These are phyloP conservation scores for Cardiocondyla obscurior DNA, from an alignment of 1,140 invertebrate genomes.

Conservation along the genomic window DNA sequence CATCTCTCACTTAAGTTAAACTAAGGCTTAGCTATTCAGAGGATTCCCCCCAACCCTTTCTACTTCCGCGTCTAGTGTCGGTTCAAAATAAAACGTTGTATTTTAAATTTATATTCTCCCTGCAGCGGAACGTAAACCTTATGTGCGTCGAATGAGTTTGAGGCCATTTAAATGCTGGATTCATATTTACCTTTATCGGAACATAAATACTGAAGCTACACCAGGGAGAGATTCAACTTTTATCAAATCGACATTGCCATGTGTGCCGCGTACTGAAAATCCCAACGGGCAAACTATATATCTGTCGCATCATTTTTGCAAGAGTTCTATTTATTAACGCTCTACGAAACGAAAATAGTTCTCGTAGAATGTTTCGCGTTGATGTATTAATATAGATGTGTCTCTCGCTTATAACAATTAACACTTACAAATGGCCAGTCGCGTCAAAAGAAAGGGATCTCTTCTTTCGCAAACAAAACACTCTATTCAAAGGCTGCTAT, in stretches of 20 bases:
- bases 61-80: background rate
- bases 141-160: background rate
- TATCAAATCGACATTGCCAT: constrained; percentile 20
- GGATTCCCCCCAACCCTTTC: background rate
- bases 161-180: constrained; percentile 17
- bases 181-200: constrained; percentile 22
- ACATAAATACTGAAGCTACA: constrained; percentile 37
- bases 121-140: background rate
- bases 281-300: background rate
- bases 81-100: constrained; percentile 19
- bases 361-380: background rate
- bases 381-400: background rate
- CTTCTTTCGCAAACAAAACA: background rate
- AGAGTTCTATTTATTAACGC: background rate
- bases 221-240: constrained; percentile 28
- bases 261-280: background rate
- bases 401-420: background rate
- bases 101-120: background rate
- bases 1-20: background rate
- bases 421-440: background rate
- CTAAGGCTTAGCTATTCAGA: background rate
- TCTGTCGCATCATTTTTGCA: constrained; percentile 4
- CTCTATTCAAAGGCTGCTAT: background rate
- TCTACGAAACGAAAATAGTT: background rate
- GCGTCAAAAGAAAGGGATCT: background rate